Conservation (phyloP, 2,888 invertebrate genomes). For the Automeris io region DNA sequence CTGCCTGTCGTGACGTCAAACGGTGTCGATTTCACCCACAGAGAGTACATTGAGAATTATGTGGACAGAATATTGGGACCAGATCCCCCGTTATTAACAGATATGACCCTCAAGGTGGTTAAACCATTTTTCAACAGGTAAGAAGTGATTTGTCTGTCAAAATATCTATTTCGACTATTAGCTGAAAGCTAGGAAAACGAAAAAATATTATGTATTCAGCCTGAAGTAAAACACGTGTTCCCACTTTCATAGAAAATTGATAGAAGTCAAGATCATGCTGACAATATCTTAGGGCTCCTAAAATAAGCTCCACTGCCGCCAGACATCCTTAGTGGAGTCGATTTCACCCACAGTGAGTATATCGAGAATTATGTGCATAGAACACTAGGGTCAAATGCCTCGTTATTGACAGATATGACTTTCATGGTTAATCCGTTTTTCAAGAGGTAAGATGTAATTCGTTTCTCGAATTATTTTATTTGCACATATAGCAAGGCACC, state of each 20-base stretch:
- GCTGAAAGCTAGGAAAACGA: no score
- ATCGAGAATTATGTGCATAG: conserved; percentile 40
- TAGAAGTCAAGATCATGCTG: conserved; percentile 31
- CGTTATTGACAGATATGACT: conserved; percentile 39
- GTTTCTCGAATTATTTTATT: no score
- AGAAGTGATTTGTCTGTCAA: no score
- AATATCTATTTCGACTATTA: no score
- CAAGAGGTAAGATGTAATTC: no score
- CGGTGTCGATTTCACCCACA: conserved; percentile 56
- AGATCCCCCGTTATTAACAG: conserved; percentile 43
- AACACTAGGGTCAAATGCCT: conserved; percentile 50
- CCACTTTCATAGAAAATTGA: no score
- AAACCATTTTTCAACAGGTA: conserved; percentile 35
- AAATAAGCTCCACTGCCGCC: conserved; percentile 40
- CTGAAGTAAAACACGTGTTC: no score
- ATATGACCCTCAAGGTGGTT: conserved; percentile 32
- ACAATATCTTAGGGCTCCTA: conserved; percentile 32
- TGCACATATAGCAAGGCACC: no score
- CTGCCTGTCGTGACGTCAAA: conserved; percentile 31
- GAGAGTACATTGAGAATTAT: conserved; percentile 37
- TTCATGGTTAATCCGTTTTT: conserved; percentile 37
- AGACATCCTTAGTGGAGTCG: conserved; percentile 41
- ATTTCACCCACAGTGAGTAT: conserved; percentile 46
- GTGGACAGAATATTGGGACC: conserved; percentile 47
- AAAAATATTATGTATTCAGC: no score